Evolutionary conservation across 2,888 invertebrate species (phyloP).

Genomic region (Agelastica alni): DNA sequence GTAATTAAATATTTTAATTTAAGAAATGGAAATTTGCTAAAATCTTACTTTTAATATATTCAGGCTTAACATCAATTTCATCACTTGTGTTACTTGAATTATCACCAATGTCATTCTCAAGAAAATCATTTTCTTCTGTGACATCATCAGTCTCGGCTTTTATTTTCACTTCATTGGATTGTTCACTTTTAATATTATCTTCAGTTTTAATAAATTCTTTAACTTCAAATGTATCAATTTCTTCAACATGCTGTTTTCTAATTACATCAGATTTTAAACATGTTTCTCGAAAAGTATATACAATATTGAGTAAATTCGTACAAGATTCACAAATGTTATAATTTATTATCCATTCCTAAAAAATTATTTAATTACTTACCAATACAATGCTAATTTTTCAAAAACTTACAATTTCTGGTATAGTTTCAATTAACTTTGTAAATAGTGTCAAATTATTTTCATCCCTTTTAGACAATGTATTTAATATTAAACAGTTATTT

Average conservation of each 20-base stretch:
- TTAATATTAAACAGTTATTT: conserved; percentile 31
- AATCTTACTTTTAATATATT: conserved; percentile 19
- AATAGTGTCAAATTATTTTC: conserved; percentile 32
- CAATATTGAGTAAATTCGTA: conserved; percentile 37
- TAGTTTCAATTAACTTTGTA: conserved; percentile 32
- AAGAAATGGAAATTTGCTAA: no score
- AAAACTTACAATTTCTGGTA: conserved; percentile 39
- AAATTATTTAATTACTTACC: conserved; percentile 5
- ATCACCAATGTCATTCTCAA: conserved; percentile 11
- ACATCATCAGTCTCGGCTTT: no score
- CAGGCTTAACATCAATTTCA: conserved; percentile 18
- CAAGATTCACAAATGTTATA: conserved; percentile 39
- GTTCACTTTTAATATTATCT: conserved; percentile 19
- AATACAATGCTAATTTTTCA: background rate
- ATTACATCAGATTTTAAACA: conserved; percentile 38
- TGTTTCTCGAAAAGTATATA: conserved; percentile 38
- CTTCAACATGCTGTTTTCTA: conserved; percentile 26
- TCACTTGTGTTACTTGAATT: conserved; percentile 15
- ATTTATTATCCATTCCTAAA: conserved; percentile 35
- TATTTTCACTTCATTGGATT: no score
- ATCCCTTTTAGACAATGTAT: conserved; percentile 32
- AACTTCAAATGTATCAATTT: conserved; percentile 2
- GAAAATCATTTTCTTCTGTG: conserved; percentile 18
- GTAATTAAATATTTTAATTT: background rate
- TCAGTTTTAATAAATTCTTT: conserved; percentile 3